These are phyloP conservation scores for Syrista parreyssii DNA, from an alignment of 2,888 invertebrate genomes.

Conservation along the genomic window DNA sequence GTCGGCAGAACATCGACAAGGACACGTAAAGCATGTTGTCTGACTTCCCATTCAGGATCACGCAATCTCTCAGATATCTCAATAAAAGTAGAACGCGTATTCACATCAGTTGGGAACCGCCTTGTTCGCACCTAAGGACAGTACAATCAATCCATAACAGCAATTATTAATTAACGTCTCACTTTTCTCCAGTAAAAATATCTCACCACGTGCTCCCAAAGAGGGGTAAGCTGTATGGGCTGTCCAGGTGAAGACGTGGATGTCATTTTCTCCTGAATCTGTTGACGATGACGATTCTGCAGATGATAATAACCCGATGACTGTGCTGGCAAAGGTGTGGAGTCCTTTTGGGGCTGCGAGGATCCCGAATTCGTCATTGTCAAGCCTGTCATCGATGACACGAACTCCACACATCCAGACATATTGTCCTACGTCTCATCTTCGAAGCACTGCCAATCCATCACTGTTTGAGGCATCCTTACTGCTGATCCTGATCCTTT, in stretches of 20 bases:
- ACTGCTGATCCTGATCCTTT: neutral
- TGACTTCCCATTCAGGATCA: conserved; percentile 86
- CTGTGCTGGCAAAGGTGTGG: conserved; percentile 65
- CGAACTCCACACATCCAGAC: conserved; percentile 49
- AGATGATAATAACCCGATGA: conserved; percentile 66
- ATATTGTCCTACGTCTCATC: conserved; percentile 47
- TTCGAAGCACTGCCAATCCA: conserved; percentile 12
- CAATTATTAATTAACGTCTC: neutral
- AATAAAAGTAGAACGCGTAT: conserved; percentile 75
- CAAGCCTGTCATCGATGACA: conserved; percentile 57
- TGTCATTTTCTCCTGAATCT: conserved; percentile 47
- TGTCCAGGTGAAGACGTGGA: conserved; percentile 51
- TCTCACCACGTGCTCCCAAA: conserved; percentile 81
- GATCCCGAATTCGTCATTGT: conserved; percentile 49
- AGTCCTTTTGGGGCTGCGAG: conserved; percentile 56
- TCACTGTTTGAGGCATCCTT: neutral
- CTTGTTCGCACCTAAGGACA: conserved; percentile 71
- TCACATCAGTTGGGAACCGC: conserved; percentile 77
- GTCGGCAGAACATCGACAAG: conserved; percentile 83
- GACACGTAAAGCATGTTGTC: conserved; percentile 84
- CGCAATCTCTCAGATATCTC: conserved; percentile 79
- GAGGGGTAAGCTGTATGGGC: conserved; percentile 74
- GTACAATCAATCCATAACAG: neutral
- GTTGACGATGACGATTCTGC: conserved; percentile 63
- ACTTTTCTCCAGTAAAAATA: neutral